Evolutionary conservation across 2,797 vertebrate species (phyloP).

Genomic region (Muscicapa striata): DNA sequence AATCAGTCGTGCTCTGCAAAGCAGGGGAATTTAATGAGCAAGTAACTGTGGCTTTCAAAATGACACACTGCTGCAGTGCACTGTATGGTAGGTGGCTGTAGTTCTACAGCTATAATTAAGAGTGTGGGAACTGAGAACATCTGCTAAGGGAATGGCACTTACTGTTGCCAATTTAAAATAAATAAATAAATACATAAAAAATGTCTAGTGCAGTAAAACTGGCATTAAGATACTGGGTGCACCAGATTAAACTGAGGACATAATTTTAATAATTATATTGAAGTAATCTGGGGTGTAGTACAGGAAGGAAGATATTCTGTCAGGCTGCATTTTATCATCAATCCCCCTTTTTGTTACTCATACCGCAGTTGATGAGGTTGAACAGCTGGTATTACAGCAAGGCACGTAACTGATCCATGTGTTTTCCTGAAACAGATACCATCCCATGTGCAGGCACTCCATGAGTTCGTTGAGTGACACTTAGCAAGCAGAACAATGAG

Average conservation of each 20-base stretch:
- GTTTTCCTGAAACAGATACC: slow-evolving; percentile 11
- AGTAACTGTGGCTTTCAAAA: neutral
- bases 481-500: neutral
- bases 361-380: neutral
- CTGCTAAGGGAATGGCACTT: neutral
- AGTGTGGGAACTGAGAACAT: slow-evolving; percentile 26
- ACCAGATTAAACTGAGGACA: neutral
- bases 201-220: neutral
- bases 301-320: neutral
- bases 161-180: neutral
- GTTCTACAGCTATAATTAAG: slow-evolving; percentile 7
- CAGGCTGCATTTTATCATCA: neutral
- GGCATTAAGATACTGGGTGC: neutral
- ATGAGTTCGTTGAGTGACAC: neutral
- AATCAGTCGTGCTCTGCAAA: neutral
- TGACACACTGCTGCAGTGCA: neutral
- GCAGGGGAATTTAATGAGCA: slow-evolving; percentile 2
- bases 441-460: neutral
- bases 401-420: neutral
- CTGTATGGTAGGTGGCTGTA: neutral
- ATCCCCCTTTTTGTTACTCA: neutral
- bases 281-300: neutral
- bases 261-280: neutral
- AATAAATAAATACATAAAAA: neutral
- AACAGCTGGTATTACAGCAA: slow-evolving; percentile 9